Evolutionary conservation across 1,140 invertebrate genomes (phyloP).

Genomic region (Drosophila obscura): DNA sequence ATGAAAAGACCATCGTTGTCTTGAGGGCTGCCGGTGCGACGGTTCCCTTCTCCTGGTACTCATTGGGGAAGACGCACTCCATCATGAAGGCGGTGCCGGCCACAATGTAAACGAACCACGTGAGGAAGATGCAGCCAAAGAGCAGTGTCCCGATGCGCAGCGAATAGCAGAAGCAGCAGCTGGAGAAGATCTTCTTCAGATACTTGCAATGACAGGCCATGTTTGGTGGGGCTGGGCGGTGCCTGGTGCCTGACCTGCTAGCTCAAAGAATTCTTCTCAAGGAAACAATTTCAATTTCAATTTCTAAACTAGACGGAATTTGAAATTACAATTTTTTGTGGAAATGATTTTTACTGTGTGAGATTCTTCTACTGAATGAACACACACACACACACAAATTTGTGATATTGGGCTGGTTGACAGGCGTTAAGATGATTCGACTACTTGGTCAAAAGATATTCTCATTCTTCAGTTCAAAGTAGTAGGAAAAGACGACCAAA

Average conservation of each 20-base stretch:
- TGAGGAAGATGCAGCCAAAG: slow-evolving; percentile 61
- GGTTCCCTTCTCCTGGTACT: slow-evolving; percentile 22
- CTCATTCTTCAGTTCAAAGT: no score
- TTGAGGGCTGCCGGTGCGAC: slow-evolving; percentile 51
- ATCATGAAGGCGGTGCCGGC: slow-evolving; percentile 64
- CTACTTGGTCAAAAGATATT: no score
- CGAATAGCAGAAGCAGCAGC: slow-evolving; percentile 49
- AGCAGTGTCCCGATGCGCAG: slow-evolving; percentile 49
- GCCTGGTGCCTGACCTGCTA: not conserved
- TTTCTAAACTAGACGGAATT: not conserved
- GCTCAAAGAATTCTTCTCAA: no score
- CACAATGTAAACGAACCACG: slow-evolving; percentile 63
- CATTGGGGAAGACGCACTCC: slow-evolving; percentile 66
- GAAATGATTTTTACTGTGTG: no score
- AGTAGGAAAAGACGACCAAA: no score
- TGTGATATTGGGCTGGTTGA: no score
- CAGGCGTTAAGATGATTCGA: no score
- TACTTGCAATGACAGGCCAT: slow-evolving; percentile 66
- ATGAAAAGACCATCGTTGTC: slow-evolving; percentile 66
- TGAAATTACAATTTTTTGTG: not conserved
- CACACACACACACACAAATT: no score
- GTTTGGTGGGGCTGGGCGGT: not conserved
- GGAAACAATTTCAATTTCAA: not conserved
- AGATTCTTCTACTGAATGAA: no score
- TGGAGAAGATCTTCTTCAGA: slow-evolving; percentile 35